These are phyloP conservation scores for Rhyacophila evoluta DNA, from an alignment of 2,888 invertebrate genomes.

Conservation along the genomic window DNA sequence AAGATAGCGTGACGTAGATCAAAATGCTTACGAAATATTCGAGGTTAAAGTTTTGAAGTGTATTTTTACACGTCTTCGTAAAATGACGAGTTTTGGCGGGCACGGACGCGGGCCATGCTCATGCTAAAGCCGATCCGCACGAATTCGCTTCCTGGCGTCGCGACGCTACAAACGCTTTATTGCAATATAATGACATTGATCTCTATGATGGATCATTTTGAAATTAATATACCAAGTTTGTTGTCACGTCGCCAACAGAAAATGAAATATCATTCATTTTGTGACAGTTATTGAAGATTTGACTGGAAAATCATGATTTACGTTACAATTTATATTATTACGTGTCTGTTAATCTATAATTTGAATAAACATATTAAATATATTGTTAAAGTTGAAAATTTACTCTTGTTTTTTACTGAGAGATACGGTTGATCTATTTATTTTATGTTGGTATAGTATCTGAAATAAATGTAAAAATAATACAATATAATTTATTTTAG, in stretches of 20 bases:
- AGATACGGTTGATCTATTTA: too few relatives aligned
- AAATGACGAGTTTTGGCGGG: slow-evolving; percentile 21
- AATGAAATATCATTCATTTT: neutral
- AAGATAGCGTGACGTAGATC: neutral
- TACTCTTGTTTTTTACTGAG: too few relatives aligned
- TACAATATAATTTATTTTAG: too few relatives aligned
- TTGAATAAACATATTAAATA: too few relatives aligned
- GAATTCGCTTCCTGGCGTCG: neutral
- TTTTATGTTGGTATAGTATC: too few relatives aligned
- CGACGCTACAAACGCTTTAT: neutral
- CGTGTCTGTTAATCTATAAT: too few relatives aligned
- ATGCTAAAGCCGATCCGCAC: neutral
- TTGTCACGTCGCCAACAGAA: neutral
- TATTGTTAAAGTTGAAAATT: too few relatives aligned
- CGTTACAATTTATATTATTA: too few relatives aligned
- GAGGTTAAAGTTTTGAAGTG: neutral
- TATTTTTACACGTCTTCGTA: slow-evolving; percentile 9
- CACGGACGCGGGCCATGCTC: neutral
- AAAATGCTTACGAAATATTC: slow-evolving; percentile 6
- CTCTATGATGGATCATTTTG: neutral
- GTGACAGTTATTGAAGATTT: too few relatives aligned
- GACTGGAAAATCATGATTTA: too few relatives aligned
- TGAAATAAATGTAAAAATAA: too few relatives aligned
- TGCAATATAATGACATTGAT: neutral
- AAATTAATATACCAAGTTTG: neutral